Base-by-base conservation (phyloP, 2,888 invertebrate genomes). In the Meiosimyza platycephala region DNA sequence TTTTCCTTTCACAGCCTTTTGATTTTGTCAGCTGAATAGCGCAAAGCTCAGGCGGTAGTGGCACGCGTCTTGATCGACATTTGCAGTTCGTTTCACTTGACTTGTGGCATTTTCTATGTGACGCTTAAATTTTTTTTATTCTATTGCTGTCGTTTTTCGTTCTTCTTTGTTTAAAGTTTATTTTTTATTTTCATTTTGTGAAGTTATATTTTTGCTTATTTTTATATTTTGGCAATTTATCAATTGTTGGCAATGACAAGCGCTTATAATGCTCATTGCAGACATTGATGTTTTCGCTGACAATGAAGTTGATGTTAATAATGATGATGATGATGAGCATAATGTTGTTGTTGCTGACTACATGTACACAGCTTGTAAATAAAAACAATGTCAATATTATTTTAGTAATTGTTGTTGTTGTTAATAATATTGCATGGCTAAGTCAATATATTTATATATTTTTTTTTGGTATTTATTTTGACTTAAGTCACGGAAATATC, bases 221-320 rank as follows among this genome's bases (percentile, higher is more conserved):
- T 22, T 57, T 57, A 13, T 48, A 47, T 28, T 67, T 67, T 33
- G 33, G 51, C 64, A 64, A 64, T 64, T 50, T 64, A 64, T 64
- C 64, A 64, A 64, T 64, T 50, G 64, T 64, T 64, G 64, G 13
- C 64, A 33, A 28, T 64, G 64, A 64, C 64, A 64, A 28, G 50
- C 64, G 28, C 22, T 64, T 64, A 64, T 52, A 18, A 28, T 22
- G 28, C 33, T 22, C 64, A 51, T 64, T 48, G 51, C 50, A n/a
- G 59, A 2, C 28, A 9, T 9, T 40, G 40, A 40, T 40, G 40
- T 9, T 6, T 40, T 40, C 9, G 15, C 9, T 28, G 13, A 59
- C 59, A 59, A 28, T 40, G 40, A 9, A 40, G 40, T 28, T 28
- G 28, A 28, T 28, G 28, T 28, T 28, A 9, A 40, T 40, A 40